Conservation (phyloP, 2,113 vertebrate species). For the Oryzias javanicus region DNA sequence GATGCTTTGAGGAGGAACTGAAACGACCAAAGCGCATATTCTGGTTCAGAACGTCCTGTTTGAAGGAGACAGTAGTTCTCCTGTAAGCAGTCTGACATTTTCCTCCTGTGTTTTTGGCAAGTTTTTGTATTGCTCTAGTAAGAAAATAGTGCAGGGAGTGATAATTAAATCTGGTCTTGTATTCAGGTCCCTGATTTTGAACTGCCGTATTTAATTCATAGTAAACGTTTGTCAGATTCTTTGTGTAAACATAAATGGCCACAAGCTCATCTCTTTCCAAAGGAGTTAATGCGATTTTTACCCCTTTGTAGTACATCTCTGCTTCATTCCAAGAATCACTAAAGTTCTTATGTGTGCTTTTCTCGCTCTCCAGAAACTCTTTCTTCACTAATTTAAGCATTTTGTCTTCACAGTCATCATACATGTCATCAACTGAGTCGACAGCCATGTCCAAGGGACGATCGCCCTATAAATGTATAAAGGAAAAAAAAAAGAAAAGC, state of each 20-base stretch:
- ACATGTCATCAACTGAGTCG: conserved; percentile 44
- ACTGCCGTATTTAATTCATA: conserved; percentile 44
- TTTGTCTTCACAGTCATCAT: conserved; percentile 26
- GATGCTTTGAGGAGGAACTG: conserved; percentile 32
- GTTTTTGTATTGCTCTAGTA: conserved; percentile 36
- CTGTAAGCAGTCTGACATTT: conserved; percentile 25
- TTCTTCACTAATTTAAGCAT: conserved; percentile 32
- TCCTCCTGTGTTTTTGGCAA: conserved; percentile 5
- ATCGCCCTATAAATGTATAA: not conserved
- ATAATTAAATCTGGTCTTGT: conserved; percentile 42
- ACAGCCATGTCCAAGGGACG: conserved; percentile 25
- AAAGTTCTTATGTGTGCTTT: conserved; percentile 15
- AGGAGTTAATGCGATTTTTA: not conserved
- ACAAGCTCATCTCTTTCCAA: conserved; percentile 32
- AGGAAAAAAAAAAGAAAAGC: not conserved
- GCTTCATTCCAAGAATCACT: conserved; percentile 26
- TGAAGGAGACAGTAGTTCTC: conserved; percentile 19
- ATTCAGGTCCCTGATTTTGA: conserved; percentile 11
- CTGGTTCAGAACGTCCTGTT: conserved; percentile 29
- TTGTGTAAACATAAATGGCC: conserved; percentile 44
- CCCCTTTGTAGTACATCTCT: conserved; percentile 41
- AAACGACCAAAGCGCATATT: conserved; percentile 44
- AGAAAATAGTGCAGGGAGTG: conserved; percentile 48
- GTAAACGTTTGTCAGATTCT: conserved; percentile 27
- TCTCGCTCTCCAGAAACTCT: conserved; percentile 35